These are phyloP conservation scores for Lumbricus terrestris DNA, from an alignment of 2,888 invertebrate species.

Conservation along the genomic window DNA sequence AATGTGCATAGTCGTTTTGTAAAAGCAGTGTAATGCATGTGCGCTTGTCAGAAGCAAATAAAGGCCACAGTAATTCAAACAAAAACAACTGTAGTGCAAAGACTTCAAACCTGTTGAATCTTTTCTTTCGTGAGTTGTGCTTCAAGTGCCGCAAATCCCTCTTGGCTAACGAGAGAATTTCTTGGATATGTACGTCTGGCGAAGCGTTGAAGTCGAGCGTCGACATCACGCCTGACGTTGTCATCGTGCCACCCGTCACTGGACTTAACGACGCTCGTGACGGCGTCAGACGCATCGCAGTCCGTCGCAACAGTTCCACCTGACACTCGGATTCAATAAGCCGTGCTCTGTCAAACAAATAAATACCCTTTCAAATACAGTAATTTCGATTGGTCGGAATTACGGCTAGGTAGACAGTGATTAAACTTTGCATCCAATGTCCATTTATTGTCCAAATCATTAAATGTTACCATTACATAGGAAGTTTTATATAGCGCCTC, in stretches of 20 bases:
- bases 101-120: neutral
- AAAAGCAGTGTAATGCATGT: no score
- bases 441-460: neutral
- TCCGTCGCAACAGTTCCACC: slow-evolving; percentile 68
- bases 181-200: slow-evolving; percentile 52
- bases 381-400: no score
- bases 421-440: neutral
- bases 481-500: no score
- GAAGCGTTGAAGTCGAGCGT: slow-evolving; percentile 23
- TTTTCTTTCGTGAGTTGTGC: neutral
- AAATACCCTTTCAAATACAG: neutral
- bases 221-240: slow-evolving; percentile 12
- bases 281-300: slow-evolving; percentile 38
- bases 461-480: no score
- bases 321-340: slow-evolving; percentile 82
- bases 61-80: neutral
- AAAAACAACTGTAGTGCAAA: neutral
- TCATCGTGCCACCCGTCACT: neutral
- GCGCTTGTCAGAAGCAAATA: no score
- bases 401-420: neutral
- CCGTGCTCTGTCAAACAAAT: slow-evolving; percentile 68
- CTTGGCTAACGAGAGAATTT: slow-evolving; percentile 74
- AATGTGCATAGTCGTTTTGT: no score
- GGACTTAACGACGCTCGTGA: slow-evolving; percentile 37
- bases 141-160: slow-evolving; percentile 66